Evolutionary conservation across 2,888 invertebrate genomes (phyloP), one percentile per base, ranked within the genome.

Genomic region (Morinoia aosen): DNA sequence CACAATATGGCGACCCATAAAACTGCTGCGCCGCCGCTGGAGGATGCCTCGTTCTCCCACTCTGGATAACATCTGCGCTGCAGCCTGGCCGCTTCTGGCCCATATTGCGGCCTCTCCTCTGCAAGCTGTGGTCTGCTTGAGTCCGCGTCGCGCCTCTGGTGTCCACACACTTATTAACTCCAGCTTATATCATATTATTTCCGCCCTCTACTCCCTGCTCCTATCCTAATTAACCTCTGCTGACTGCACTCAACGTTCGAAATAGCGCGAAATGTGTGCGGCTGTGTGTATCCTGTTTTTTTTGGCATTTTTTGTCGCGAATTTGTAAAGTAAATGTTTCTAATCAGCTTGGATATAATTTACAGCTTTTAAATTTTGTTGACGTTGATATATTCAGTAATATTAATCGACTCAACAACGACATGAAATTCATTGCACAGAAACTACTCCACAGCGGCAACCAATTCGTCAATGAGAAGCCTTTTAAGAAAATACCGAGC

Each of bases 1-100:
- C 93, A 93, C 93, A 93, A 93, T 93, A 93, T 93, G 93, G 93
- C 93, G 93, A 93, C 93, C 90, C 93, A 93, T 93, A 93, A 93
- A 93, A 93, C 93, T 57, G 93, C 93, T 93, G 19, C 57, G 48
- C 58, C 4, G 57, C 57, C 57, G 57, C 93, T 33, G 48, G 57
- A 33, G 93, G 93, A 57, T 5, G 93, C 16, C 93, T 93, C 93
- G 48, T 93, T 57, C 93, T 57, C 90, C 90, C 33, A 12, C 93
- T 93, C 93, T 56, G 93, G 93, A 93, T 93, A 93, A 93, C 93
- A 93, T 93, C 93, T 93, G 93, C 16, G 93, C 93, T 48, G 48
- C 40, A 57, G 57, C 8, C 93, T 25, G 33, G 33, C 57, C 48
- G 90, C 90, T 90, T 10, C 88, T 76, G 48, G 90, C 90, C 48